These are phyloP conservation scores for Lymantria dispar DNA, from an alignment of 2,888 invertebrate species.

Conservation along the genomic window DNA sequence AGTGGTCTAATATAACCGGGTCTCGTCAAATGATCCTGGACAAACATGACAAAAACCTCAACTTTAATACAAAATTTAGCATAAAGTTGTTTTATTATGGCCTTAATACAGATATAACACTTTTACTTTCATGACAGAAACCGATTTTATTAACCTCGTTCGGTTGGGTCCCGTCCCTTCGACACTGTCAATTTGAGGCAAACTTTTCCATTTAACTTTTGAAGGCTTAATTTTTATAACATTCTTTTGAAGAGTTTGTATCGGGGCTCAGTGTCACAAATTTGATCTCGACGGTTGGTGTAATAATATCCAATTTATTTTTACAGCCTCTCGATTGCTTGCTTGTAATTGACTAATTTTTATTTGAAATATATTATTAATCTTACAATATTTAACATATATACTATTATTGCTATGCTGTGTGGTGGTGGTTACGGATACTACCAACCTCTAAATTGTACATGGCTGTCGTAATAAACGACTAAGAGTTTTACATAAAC, in stretches of 20 bases:
- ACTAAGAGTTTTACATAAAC: too few species aligned
- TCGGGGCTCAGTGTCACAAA: constrained; percentile 51
- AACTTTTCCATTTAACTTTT: constrained; percentile 80
- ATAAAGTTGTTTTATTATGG: constrained; percentile 41
- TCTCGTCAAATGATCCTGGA: constrained; percentile 18
- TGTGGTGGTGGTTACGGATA: too few species aligned
- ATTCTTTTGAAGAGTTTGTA: constrained; percentile 60
- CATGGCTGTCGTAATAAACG: too few species aligned
- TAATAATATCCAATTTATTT: constrained; percentile 29
- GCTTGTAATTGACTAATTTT: not conserved
- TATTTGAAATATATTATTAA: too few species aligned
- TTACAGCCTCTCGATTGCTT: constrained; percentile 4
- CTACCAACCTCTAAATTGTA: too few species aligned
- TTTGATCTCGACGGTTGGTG: constrained; percentile 46
- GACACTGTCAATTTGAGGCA: constrained; percentile 72
- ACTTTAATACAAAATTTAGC: constrained; percentile 24
- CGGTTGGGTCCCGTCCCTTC: constrained; percentile 39
- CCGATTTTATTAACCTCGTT: constrained; percentile 61
- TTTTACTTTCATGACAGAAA: constrained; percentile 49
- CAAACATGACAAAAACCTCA: constrained; percentile 14
- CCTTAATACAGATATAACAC: constrained; percentile 46
- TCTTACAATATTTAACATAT: too few species aligned
- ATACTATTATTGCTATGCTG: too few species aligned
- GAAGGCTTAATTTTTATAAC: constrained; percentile 57
- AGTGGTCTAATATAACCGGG: not conserved